Evolutionary conservation across 1,140 invertebrate species (phyloP), one percentile per base, ranked within the genome.

Genomic region (Cotesia vestalis): DNA sequence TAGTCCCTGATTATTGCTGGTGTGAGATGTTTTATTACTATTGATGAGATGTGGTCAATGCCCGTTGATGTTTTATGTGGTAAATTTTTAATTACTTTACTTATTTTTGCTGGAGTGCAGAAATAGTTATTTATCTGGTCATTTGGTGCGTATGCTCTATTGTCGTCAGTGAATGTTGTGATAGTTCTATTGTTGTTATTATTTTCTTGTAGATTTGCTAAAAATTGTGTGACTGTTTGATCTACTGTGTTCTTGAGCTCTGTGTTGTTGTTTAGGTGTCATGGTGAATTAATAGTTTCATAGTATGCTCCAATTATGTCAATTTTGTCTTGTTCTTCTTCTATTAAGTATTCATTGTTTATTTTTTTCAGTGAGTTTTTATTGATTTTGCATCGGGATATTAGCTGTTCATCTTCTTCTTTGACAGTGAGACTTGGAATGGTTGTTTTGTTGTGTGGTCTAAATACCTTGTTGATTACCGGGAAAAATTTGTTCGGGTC

Each of bases 401-500:
- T 12, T 14, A 62, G 1, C 6, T 46, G 5, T 11, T 4, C 20
- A 38, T 66, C 63, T 12, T 62, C 46, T 14, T 2, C 36, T 6
- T 69, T 59, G 5, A 73, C 36, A 3, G 61, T 64, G 14, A 72
- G 8, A 11, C 60, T 38, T 0, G 35, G 17, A 3, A 74, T 51
- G 46, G 52, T 62, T 5, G 5, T 11, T 46, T n/a, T 9, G 55
- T 51, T 6, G 17, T 73, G 70, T 6, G 64, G 14, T 61, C 75
- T 64, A 40, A 76, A 71, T 1, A 76, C 38, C 36, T 8, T 64
- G 46, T 76, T 76, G 0, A 75, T 73, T 72, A 69, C 71, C 0
- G 76, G 74, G 27, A 77, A 75, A 34, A 75, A 69, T 11, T 68
- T 62, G 6, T 72, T 53, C 0, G 69, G 9, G n/a, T 75, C 52